Conservation (phyloP, 2,113 vertebrate species). For the Indicator maculatus region DNA sequence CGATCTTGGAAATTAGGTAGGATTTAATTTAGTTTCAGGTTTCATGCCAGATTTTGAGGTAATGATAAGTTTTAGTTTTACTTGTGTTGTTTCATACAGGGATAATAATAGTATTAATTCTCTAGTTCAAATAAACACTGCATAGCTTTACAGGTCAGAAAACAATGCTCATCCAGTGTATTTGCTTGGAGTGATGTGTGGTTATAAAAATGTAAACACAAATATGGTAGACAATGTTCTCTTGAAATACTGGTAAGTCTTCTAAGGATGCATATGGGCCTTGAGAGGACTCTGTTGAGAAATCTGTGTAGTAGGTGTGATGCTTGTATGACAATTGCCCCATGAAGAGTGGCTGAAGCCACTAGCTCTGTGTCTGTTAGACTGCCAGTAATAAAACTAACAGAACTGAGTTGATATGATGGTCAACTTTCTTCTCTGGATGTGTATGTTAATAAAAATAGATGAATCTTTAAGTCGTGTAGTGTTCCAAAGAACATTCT, state of each 20-base stretch:
- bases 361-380: background rate
- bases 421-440: background rate
- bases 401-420: background rate
- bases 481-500: background rate
- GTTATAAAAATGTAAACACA: background rate
- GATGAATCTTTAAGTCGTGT: background rate
- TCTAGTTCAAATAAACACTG: background rate
- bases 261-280: background rate
- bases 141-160: background rate
- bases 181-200: background rate
- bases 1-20: background rate
- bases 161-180: background rate
- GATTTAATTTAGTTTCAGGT: constrained; percentile 2
- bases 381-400: background rate
- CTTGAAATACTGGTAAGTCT: background rate
- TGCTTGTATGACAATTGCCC: background rate
- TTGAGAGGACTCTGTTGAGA: background rate
- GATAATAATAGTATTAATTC: background rate
- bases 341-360: background rate
- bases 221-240: background rate
- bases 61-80: constrained; percentile 14
- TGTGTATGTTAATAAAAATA: background rate
- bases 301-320: background rate
- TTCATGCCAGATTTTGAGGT: background rate
- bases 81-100: background rate